Evolutionary conservation across 2,113 vertebrate genomes (phyloP).

Genomic region (Phylloscopus trochiloides): DNA sequence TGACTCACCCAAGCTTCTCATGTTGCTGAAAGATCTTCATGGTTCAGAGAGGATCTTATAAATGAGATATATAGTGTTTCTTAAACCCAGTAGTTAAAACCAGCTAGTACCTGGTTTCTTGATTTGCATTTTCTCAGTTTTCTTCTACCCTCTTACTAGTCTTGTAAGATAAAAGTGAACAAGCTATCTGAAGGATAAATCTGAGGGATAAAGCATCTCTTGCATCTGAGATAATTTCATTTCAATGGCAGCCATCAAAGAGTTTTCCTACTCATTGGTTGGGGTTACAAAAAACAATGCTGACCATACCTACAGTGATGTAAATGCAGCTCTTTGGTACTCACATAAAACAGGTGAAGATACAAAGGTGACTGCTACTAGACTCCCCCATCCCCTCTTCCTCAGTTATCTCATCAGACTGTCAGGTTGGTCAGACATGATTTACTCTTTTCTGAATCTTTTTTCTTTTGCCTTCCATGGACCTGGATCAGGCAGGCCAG

Average conservation of each 20-base stretch:
- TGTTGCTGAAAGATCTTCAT: background rate
- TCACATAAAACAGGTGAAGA: background rate
- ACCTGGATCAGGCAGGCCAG: background rate
- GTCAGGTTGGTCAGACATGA: background rate
- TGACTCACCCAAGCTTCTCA: background rate
- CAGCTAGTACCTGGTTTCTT: background rate
- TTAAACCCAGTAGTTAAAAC: background rate
- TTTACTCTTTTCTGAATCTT: background rate
- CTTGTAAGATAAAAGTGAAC: background rate
- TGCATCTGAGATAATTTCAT: background rate
- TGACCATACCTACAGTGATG: background rate
- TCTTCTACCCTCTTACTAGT: background rate
- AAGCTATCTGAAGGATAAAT: background rate
- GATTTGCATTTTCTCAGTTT: background rate
- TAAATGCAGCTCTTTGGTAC: background rate
- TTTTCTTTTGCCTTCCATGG: background rate
- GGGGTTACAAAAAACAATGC: background rate
- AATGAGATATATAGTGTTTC: background rate
- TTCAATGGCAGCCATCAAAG: background rate
- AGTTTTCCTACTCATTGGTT: background rate
- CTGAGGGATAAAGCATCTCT: background rate
- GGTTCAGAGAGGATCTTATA: background rate
- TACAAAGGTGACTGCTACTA: background rate
- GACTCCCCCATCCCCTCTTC: background rate
- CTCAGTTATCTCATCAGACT: background rate